Evolutionary conservation across 2,888 invertebrate genomes (phyloP), one percentile per base, ranked within the genome.

Genomic region (Neoitamus cyanurus): DNA sequence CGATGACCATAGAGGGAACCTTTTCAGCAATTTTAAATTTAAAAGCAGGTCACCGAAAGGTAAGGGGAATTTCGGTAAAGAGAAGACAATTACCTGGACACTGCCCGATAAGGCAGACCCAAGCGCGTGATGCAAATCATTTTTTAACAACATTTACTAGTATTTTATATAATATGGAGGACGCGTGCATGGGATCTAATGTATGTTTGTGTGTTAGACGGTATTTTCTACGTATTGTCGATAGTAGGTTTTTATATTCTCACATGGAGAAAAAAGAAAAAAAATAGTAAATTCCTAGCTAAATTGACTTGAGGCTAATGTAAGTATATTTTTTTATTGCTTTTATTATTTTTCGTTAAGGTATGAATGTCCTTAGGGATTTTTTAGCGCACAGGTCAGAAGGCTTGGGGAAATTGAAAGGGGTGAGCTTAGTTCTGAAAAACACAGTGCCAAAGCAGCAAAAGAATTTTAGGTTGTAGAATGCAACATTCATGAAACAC

Each of bases 81-180:
- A 83, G 15, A 83, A 72, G 15, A 83, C 37, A 46, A 20, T 83
- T 83, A 34, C 37, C 11, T 83, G 83, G 83, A 83, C 72, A 3
- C 15, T 82, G 31, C 69, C 68, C 3, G 69, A 13, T 4, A 82
- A 82, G 11, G 37, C 1, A 20, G 69, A 82, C 13, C 69, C 82
- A 1, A 78, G 13, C 30, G 48, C 15, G 31, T 58, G 78, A 78
- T 58, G 58, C 20, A 58, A 25, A 58, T 58, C 7, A 20, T 58
- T 2, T 58, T 58, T 58, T 58, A 25, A 58, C 15, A 58, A 7
- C 0, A 58, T 25, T 58, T 20, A 58, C 25, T 25, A 58, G 58
- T 58, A 58, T 58, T 58, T 58, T 58, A 58, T 25, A 25, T 58
- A 48, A 15, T 48, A 15, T 48, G 48, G 7, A 15, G 48, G 20